Percentiles rank a stretch among this genome's conserved stretches.
Evolutionary conservation across 23 tunicate species (phyloP).

Genomic region (Ciona savignyi): DNA sequence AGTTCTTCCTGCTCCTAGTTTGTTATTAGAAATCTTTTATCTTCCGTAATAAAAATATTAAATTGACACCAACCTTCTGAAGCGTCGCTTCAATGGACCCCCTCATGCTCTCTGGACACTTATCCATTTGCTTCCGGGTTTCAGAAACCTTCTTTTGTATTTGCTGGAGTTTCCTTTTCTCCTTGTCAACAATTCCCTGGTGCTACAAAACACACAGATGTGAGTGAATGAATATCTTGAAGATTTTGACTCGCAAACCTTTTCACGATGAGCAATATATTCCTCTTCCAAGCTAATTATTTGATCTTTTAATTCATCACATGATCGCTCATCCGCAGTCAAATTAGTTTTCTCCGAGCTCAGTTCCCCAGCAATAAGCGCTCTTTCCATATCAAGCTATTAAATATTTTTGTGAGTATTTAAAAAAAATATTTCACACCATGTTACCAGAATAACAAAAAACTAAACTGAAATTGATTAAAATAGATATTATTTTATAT

Average conservation of each 20-base stretch:
- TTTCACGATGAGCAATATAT: slow-evolving; percentile 68
- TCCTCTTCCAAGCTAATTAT: slow-evolving; percentile 83
- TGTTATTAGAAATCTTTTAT: not conserved
- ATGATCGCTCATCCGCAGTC: slow-evolving; percentile 33
- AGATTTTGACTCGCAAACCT: too few species aligned
- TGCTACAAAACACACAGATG: slow-evolving; percentile 41
- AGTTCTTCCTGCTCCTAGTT: slow-evolving; percentile 53
- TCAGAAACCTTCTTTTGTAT: slow-evolving; percentile 33
- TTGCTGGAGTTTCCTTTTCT: slow-evolving; percentile 58
- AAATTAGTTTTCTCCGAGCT: slow-evolving; percentile 46
- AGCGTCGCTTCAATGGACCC: slow-evolving; percentile 80
- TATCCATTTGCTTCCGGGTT: slow-evolving; percentile 64
- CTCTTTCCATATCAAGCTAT: slow-evolving; percentile 86
- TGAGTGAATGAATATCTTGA: not conserved
- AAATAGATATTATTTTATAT: not conserved
- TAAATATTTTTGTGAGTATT: slow-evolving; percentile 10
- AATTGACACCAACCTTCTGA: too few species aligned
- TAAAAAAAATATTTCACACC: not conserved
- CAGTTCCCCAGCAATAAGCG: slow-evolving; percentile 73
- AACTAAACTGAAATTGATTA: not conserved
- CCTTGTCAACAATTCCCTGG: slow-evolving; percentile 74
- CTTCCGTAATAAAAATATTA: too few species aligned
- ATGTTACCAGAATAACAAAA: too few species aligned
- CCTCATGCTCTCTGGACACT: slow-evolving; percentile 82
- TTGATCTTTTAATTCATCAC: slow-evolving; percentile 67